phyloP scores from a whole-genome alignment of 2,797 vertebrate species.

The Meda fulgida region DNA sequence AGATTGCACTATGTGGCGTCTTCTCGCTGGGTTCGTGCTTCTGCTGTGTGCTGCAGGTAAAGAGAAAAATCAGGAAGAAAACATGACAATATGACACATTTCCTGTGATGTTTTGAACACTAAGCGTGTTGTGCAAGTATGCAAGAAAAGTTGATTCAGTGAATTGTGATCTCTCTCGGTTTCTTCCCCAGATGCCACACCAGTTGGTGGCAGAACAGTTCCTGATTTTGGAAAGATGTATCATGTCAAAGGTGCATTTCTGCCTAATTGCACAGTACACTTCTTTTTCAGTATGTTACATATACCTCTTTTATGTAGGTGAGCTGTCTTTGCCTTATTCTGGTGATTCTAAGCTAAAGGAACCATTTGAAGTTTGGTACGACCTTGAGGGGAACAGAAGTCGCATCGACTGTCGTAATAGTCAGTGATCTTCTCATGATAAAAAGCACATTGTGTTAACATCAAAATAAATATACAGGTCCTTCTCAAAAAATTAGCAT shows the following conservation, averaged over 20 bases:
- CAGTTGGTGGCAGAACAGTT: slow-evolving; percentile 51
- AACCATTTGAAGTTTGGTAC: slow-evolving; percentile 87
- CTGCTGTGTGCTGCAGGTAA: slow-evolving; percentile 53
- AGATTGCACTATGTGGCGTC: slow-evolving; percentile 46
- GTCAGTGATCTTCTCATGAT: slow-evolving; percentile 62
- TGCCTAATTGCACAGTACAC: neutral
- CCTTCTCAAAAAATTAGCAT: too few relatives aligned
- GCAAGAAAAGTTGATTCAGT: too few relatives aligned
- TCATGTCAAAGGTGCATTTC: slow-evolving; percentile 70
- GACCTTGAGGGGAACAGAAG: slow-evolving; percentile 76
- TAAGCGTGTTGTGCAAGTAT: too few relatives aligned
- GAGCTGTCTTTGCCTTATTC: slow-evolving; percentile 81
- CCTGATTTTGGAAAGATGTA: slow-evolving; percentile 71
- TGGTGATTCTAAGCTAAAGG: slow-evolving; percentile 83
- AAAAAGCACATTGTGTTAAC: neutral
- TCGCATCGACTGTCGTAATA: slow-evolving; percentile 78
- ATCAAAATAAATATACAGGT: too few relatives aligned
- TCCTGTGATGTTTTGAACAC: neutral
- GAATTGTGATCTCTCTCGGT: too few relatives aligned
- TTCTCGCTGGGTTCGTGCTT: slow-evolving; percentile 36
- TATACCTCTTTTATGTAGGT: slow-evolving; percentile 64
- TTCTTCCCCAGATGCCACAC: slow-evolving; percentile 62
- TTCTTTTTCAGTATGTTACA: neutral
- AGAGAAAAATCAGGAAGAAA: neutral
- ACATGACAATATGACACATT: neutral